These are phyloP conservation scores for Tholera decimalis DNA, from an alignment of 2,888 invertebrate species.

Conservation along the genomic window DNA sequence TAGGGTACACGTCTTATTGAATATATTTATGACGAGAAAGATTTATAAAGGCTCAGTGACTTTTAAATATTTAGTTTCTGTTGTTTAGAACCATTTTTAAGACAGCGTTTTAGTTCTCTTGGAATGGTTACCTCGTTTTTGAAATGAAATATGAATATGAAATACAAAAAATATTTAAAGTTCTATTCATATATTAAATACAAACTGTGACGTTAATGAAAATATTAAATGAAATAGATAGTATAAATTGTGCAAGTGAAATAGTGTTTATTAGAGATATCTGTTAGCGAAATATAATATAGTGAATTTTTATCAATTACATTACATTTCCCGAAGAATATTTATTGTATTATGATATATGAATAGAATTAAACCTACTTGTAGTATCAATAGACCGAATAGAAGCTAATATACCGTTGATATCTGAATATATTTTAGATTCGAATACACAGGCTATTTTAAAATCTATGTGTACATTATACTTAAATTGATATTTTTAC, in stretches of 20 bases:
- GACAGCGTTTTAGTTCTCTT: slow-evolving; percentile 87
- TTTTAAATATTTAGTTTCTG: slow-evolving; percentile 77
- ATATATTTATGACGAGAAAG: slow-evolving; percentile 83
- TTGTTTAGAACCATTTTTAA: slow-evolving; percentile 78
- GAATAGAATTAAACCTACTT: slow-evolving; percentile 62
- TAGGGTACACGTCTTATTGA: slow-evolving; percentile 83
- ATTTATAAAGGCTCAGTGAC: slow-evolving; percentile 89
- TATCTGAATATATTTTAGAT: slow-evolving; percentile 72
- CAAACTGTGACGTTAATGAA: slow-evolving; percentile 18
- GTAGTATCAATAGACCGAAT: slow-evolving; percentile 75
- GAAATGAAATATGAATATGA: slow-evolving; percentile 61
- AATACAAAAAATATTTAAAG: slow-evolving; percentile 50
- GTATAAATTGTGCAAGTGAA: slow-evolving; percentile 31
- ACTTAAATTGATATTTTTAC: slow-evolving; percentile 71
- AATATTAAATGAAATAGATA: slow-evolving; percentile 32
- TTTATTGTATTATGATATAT: slow-evolving; percentile 52
- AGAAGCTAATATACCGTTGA: slow-evolving; percentile 78
- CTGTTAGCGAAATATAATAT: slow-evolving; percentile 59
- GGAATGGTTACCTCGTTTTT: slow-evolving; percentile 72
- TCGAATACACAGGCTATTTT: slow-evolving; percentile 74
- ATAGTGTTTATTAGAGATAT: slow-evolving; percentile 26
- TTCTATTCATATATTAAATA: slow-evolving; percentile 64
- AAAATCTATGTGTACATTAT: slow-evolving; percentile 68
- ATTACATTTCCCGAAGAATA: slow-evolving; percentile 25
- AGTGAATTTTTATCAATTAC: slow-evolving; percentile 53